Evolutionary conservation across 1,140 invertebrate genomes (phyloP).

Genomic region (Conus ventricosus): DNA sequence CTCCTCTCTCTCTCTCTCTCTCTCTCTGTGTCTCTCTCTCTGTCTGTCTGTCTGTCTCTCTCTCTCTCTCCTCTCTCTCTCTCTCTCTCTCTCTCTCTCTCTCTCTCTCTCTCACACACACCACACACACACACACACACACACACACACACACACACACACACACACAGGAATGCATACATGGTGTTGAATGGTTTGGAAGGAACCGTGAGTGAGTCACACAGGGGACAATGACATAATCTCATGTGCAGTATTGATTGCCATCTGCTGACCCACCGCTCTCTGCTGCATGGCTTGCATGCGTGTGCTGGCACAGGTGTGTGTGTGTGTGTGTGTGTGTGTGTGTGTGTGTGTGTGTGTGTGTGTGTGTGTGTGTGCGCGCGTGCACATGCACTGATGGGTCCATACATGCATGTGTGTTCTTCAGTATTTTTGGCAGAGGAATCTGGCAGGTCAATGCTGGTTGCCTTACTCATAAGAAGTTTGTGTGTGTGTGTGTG

Average conservation of each 20-base stretch:
- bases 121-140: constrained; percentile 31
- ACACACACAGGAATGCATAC: background rate
- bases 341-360: background rate
- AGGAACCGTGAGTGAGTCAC: too few relatives aligned
- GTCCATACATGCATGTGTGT: background rate
- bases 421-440: too few relatives aligned
- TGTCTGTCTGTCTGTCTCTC: background rate
- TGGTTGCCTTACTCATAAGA: too few relatives aligned
- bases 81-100: constrained; percentile 3
- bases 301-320: background rate
- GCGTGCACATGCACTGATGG: background rate
- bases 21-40: background rate
- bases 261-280: too few relatives aligned
- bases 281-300: too few relatives aligned
- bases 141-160: constrained; percentile 1
- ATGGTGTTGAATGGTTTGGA: too few relatives aligned
- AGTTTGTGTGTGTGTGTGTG: background rate
- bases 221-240: too few relatives aligned
- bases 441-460: too few relatives aligned
- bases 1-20: background rate
- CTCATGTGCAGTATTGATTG: too few relatives aligned
- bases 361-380: background rate
- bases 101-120: constrained; percentile 24
- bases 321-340: background rate
- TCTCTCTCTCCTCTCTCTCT: background rate